Conservation (phyloP, 1,140 invertebrate species). For the Lepidurus arcticus region DNA sequence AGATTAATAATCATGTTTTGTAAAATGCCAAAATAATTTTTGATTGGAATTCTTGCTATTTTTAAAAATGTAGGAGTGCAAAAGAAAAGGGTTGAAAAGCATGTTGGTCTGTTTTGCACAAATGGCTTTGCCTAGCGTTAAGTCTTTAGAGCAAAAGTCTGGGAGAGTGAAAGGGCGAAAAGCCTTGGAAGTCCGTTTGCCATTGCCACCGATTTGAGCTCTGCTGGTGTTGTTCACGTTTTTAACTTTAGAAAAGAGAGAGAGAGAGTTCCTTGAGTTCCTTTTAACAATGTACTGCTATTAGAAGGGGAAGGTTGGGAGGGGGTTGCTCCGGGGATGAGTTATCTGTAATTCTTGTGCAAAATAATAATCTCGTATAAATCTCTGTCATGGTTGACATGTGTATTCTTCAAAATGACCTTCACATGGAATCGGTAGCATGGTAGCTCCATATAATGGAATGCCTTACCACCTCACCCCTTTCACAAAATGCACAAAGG, state of each 20-base stretch:
- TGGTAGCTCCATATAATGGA: no score
- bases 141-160: neutral
- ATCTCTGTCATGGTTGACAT: no score
- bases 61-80: neutral
- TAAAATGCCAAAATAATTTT: neutral
- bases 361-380: no score
- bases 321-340: neutral
- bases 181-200: slow-evolving; percentile 21
- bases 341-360: no score
- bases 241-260: slow-evolving; percentile 6
- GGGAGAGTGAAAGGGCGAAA: neutral
- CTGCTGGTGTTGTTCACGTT: slow-evolving; percentile 3
- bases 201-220: slow-evolving; percentile 2
- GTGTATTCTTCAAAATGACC: no score
- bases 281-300: neutral
- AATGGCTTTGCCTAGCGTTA: neutral
- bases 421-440: no score
- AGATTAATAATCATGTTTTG: neutral
- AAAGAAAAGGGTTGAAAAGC: neutral
- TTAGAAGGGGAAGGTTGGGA: neutral
- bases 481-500: no score
- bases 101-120: neutral
- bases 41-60: neutral
- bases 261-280: slow-evolving; percentile 3
- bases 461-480: no score